Conservation (phyloP, 2,113 vertebrate genomes). For the Percopsis transmontana region DNA sequence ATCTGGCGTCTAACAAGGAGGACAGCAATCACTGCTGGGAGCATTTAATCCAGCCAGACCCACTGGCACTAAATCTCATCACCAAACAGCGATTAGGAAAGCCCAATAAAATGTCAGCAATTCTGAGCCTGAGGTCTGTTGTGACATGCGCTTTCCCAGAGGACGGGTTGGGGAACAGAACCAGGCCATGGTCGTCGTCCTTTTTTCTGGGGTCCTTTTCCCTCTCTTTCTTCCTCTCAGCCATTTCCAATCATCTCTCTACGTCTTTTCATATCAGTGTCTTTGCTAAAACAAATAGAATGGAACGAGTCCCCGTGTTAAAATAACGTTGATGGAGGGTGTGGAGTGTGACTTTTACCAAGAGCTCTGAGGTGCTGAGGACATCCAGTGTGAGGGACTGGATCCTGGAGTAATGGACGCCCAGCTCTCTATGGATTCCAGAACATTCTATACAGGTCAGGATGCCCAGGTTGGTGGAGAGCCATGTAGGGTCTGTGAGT, state of each 20-base stretch:
- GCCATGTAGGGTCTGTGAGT: slow-evolving; percentile 91
- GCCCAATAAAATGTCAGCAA: slow-evolving; percentile 46
- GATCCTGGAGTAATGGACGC: slow-evolving; percentile 97
- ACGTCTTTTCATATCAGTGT: background rate
- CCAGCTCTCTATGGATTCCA: slow-evolving; percentile 85
- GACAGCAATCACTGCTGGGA: slow-evolving; percentile 39
- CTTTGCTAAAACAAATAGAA: slow-evolving; percentile 3
- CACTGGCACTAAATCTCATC: slow-evolving; percentile 48
- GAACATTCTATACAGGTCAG: slow-evolving; percentile 83
- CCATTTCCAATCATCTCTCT: background rate
- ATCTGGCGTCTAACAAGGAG: slow-evolving; percentile 43
- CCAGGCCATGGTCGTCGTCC: slow-evolving; percentile 7
- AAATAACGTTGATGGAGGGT: background rate
- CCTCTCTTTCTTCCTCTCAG: background rate
- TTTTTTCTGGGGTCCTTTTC: too few species aligned
- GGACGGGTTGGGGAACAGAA: background rate
- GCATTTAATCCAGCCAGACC: slow-evolving; percentile 38
- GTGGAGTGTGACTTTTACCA: slow-evolving; percentile 78
- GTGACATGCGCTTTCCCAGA: slow-evolving; percentile 3
- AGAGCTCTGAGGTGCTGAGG: slow-evolving; percentile 95
- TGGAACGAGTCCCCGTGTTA: background rate
- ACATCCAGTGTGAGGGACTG: slow-evolving; percentile 97
- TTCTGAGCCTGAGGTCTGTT: slow-evolving; percentile 17
- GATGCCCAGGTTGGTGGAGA: slow-evolving; percentile 91
- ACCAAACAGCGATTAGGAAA: slow-evolving; percentile 48